A percentile compares a stretch with the other conserved stretches of the same genome.
These are phyloP conservation scores for Nothura maculosa DNA, from an alignment of 2,797 vertebrate genomes.

Conservation along the genomic window DNA sequence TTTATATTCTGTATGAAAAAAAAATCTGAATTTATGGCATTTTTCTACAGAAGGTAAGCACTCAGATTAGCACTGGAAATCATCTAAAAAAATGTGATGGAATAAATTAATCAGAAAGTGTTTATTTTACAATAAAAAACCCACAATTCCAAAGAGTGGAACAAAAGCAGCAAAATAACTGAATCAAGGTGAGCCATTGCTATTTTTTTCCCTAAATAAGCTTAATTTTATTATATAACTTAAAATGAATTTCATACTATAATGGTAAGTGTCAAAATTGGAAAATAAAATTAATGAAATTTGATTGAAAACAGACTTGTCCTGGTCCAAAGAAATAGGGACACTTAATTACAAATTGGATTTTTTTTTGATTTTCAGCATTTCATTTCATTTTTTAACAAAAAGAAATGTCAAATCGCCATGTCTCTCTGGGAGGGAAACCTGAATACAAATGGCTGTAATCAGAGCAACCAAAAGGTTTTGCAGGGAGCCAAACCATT, in stretches of 20 bases:
- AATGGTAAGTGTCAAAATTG: background rate
- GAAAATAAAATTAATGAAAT: background rate
- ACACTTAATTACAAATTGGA: background rate
- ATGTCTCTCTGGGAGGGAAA: background rate
- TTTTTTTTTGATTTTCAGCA: background rate
- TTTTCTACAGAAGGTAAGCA: background rate
- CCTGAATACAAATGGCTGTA: background rate
- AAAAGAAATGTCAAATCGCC: background rate
- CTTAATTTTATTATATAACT: background rate
- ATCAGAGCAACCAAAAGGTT: background rate
- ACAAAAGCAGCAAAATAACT: background rate
- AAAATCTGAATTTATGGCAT: conserved; percentile 28
- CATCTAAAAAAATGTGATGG: background rate
- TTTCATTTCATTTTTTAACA: background rate
- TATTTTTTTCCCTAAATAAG: background rate
- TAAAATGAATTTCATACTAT: background rate
- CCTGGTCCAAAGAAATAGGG: background rate
- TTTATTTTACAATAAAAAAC: background rate
- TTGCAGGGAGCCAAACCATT: background rate
- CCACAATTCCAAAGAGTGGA: background rate
- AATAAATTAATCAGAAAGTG: background rate
- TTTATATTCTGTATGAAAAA: conserved; percentile 70
- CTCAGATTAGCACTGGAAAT: background rate
- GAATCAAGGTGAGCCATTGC: background rate
- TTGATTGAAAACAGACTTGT: background rate